phyloP scores from a whole-genome alignment of 2,888 invertebrate genomes.

The Harpalus rufipes region DNA sequence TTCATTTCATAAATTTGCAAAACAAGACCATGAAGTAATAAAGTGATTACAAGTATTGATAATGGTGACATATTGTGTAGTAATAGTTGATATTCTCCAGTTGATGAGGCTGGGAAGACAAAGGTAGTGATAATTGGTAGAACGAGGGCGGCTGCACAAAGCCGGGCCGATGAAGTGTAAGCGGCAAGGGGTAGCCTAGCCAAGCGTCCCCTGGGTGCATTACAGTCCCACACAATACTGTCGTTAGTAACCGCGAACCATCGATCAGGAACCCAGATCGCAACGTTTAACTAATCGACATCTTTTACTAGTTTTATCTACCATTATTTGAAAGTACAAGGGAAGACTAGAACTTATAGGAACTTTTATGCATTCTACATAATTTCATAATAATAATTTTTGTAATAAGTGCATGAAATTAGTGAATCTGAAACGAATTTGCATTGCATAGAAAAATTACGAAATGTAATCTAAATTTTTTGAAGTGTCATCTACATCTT shows the following conservation, averaged over 20 bases:
- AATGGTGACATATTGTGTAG: neutral
- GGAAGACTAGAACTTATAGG: neutral
- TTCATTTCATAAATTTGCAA: no score
- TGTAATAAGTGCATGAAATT: no score
- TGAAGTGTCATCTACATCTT: no score
- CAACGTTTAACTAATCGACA: neutral
- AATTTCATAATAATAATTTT: neutral
- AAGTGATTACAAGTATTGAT: no score
- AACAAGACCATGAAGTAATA: neutral
- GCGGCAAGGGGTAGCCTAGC: constrained; percentile 7
- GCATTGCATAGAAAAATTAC: no score
- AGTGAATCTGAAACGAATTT: no score
- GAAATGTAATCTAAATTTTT: no score
- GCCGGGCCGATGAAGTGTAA: constrained; percentile 39
- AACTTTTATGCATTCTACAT: neutral
- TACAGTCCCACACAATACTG: constrained; percentile 70
- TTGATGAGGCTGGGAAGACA: constrained; percentile 46
- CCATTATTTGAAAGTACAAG: neutral
- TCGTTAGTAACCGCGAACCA: constrained; percentile 71
- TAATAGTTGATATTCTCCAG: constrained; percentile 24
- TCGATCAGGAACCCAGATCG: constrained; percentile 36
- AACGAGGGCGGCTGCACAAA: constrained; percentile 37
- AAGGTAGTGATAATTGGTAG: constrained; percentile 50
- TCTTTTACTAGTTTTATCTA: neutral
- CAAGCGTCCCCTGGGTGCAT: constrained; percentile 41